Percentiles rank a stretch among this genome's conserved stretches.
These are phyloP conservation scores for Eurytoma californica DNA, from an alignment of 2,888 invertebrate species.

Conservation along the genomic window DNA sequence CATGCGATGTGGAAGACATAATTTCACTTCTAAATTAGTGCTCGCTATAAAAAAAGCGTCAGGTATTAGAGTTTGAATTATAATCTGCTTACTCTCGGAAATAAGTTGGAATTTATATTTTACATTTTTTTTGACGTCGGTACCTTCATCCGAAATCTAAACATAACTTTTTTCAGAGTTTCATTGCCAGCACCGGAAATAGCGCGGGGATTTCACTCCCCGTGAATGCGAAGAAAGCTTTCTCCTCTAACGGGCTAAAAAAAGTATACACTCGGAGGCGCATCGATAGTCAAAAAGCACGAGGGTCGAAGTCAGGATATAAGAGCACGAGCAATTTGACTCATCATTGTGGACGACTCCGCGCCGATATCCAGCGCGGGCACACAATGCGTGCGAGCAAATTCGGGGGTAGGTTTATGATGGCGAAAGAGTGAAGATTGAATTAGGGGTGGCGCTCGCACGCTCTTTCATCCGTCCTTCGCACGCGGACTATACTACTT, in stretches of 20 bases:
- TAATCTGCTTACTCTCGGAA: not conserved
- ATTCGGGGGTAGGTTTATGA: slow-evolving; percentile 51
- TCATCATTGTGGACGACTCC: not conserved
- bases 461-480: slow-evolving; percentile 30
- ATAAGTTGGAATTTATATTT: slow-evolving; percentile 2
- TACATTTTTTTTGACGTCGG: not conserved
- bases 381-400: slow-evolving; percentile 4
- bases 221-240: not conserved
- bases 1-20: no score
- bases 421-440: slow-evolving; percentile 62
- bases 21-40: no score
- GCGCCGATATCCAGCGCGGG: not conserved
- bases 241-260: slow-evolving; percentile 1
- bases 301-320: no score
- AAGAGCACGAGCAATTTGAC: slow-evolving; percentile 20
- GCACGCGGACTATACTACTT: slow-evolving; percentile 21
- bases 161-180: slow-evolving; percentile 10
- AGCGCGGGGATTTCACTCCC: not conserved
- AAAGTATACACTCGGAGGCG: not conserved
- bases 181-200: not conserved
- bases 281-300: no score
- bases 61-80: no score
- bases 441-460: slow-evolving; percentile 58
- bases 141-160: not conserved
- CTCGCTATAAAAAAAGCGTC: no score